Percentiles rank a stretch among this genome's conserved stretches.
Evolutionary conservation across 2,888 invertebrate species (phyloP).

Genomic region (Electrophaes corylata): DNA sequence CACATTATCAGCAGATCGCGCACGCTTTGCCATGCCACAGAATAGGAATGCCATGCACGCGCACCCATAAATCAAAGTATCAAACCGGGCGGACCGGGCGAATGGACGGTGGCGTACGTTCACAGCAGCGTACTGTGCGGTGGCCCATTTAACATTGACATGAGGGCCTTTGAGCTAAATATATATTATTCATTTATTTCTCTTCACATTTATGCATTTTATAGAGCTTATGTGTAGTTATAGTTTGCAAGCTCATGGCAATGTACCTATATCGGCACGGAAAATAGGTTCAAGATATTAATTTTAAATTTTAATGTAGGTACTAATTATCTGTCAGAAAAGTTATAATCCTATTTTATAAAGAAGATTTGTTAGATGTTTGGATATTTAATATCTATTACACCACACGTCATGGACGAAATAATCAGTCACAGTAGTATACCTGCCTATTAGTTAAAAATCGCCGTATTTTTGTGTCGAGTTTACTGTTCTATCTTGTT

Average conservation of each 20-base stretch:
- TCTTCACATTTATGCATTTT: background rate
- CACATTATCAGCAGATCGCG: constrained; percentile 13
- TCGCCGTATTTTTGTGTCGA: too few species aligned
- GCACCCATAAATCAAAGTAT: constrained; percentile 38
- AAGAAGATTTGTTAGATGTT: too few species aligned
- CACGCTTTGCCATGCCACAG: background rate
- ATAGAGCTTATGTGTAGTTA: background rate
- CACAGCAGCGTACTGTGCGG: constrained; percentile 31
- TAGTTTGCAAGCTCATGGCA: background rate
- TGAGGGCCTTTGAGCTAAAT: background rate
- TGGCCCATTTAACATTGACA: constrained; percentile 66
- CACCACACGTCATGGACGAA: too few species aligned
- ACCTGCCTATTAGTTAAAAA: too few species aligned
- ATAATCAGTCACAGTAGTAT: too few species aligned
- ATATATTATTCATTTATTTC: background rate
- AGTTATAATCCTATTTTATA: too few species aligned
- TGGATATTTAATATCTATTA: too few species aligned
- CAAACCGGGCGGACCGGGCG: constrained; percentile 47
- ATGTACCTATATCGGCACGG: too few species aligned
- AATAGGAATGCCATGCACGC: constrained; percentile 3
- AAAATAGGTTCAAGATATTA: too few species aligned
- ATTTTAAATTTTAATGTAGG: too few species aligned
- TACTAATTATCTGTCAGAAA: too few species aligned
- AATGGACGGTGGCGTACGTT: constrained; percentile 36
- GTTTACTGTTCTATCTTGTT: too few species aligned